Percentiles rank a stretch among this genome's conserved stretches.
These are phyloP conservation scores for Heliocidaris tuberculata DNA, from an alignment of 35 echinoderm and acorn worm genomes.

Conservation along the genomic window DNA sequence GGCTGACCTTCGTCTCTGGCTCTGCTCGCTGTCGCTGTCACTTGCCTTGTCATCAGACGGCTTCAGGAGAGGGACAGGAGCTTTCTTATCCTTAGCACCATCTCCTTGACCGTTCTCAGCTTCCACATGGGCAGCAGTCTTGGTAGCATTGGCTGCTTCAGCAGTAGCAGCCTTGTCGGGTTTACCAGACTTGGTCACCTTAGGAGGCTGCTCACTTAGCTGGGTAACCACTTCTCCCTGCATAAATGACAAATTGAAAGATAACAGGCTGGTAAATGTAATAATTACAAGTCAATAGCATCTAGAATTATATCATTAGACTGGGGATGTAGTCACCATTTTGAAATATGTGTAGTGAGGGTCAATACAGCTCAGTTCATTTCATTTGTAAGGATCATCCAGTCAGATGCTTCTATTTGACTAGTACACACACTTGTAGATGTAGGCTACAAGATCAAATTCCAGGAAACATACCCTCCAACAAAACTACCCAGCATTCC, in stretches of 20 bases:
- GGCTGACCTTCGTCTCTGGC: neutral
- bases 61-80: neutral
- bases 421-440: too few relatives aligned
- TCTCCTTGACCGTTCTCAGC: neutral
- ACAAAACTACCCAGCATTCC: too few relatives aligned
- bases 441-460: too few relatives aligned
- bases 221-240: constrained; percentile 38
- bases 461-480: too few relatives aligned
- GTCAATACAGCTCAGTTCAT: too few relatives aligned
- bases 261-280: neutral
- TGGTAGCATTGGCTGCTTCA: neutral
- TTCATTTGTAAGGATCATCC: too few relatives aligned
- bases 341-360: too few relatives aligned
- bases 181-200: neutral
- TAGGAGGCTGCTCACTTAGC: neutral
- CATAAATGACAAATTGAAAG: neutral
- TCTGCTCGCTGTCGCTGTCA: constrained; percentile 28
- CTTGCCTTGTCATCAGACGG: neutral
- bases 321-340: too few relatives aligned
- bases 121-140: neutral
- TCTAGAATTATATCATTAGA: too few relatives aligned
- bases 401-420: too few relatives aligned
- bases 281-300: too few relatives aligned
- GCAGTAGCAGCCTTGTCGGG: neutral
- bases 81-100: neutral